A percentile compares a stretch with the other conserved stretches of the same genome.
phyloP scores from a whole-genome alignment of 2,888 invertebrate species.

The Microplitis deprimator region DNA sequence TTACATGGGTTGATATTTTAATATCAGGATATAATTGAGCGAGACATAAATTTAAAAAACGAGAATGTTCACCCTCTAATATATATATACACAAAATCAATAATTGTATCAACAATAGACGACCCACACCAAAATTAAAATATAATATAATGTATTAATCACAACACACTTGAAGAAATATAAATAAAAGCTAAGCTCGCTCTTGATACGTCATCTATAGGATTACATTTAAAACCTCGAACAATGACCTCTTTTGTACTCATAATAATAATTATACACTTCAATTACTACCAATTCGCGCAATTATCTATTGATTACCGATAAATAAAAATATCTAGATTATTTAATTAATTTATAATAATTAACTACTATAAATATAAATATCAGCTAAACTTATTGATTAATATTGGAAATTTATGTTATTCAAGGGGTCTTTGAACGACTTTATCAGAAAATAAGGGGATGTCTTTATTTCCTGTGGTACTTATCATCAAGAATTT shows the following conservation, averaged over 20 bases:
- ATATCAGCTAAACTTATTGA: neutral
- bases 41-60: too few species aligned
- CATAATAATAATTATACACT: neutral
- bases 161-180: neutral
- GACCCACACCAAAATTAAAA: too few species aligned
- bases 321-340: too few species aligned
- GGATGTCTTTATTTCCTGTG: neutral
- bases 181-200: constrained; percentile 38
- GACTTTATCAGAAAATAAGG: neutral
- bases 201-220: constrained; percentile 22
- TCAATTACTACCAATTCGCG: too few species aligned
- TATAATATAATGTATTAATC: too few species aligned
- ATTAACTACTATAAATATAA: neutral
- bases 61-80: too few species aligned
- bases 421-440: neutral
- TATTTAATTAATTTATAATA: neutral
- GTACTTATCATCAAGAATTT: neutral
- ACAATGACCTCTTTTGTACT: constrained; percentile 29
- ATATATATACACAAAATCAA: too few species aligned
- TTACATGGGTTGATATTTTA: too few species aligned
- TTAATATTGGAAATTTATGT: neutral
- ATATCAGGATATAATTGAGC: too few species aligned
- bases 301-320: too few species aligned
- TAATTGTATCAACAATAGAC: too few species aligned
- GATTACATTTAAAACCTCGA: constrained; percentile 31